phyloP scores from a whole-genome alignment of 1,140 invertebrate species.

The Drosophila sturtevanti region DNA sequence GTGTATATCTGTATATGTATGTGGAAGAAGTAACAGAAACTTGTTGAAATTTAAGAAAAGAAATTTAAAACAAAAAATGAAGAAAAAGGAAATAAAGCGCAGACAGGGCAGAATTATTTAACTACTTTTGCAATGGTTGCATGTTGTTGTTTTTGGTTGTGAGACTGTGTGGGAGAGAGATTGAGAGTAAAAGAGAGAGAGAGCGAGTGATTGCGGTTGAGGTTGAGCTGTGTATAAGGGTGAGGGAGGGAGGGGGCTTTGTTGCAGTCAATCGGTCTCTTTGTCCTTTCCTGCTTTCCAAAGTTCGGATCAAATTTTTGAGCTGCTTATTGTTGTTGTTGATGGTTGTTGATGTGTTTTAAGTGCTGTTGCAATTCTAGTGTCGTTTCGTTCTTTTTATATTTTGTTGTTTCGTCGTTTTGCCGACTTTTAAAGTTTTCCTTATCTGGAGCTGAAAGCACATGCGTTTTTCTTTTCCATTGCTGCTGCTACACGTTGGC shows the following conservation, averaged over 20 bases:
- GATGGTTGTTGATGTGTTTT: too few relatives aligned
- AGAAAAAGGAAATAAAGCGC: conserved; percentile 79
- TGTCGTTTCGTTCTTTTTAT: conserved; percentile 6
- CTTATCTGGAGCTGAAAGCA: conserved; percentile 64
- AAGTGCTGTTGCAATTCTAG: conserved; percentile 38
- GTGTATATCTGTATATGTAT: not conserved
- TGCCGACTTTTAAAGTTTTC: conserved; percentile 52
- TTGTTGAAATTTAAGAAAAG: conserved; percentile 67
- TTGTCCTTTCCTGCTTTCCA: conserved; percentile 10
- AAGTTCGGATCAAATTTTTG: not conserved
- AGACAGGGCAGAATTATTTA: conserved; percentile 81
- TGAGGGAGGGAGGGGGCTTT: conserved; percentile 11
- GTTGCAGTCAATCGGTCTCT: conserved; percentile 14
- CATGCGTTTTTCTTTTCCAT: conserved; percentile 76
- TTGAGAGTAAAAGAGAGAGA: conserved; percentile 12
- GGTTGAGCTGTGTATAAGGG: not conserved
- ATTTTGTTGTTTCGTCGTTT: conserved; percentile 36
- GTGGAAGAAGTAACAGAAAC: conserved; percentile 59
- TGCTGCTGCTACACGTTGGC: conserved; percentile 47
- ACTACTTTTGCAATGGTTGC: conserved; percentile 77
- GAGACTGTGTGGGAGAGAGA: conserved; percentile 16
- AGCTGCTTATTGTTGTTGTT: conserved; percentile 12
- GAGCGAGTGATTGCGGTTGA: conserved; percentile 14
- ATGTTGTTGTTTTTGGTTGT: conserved; percentile 59
- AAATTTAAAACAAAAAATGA: conserved; percentile 66